Evolutionary conservation across 2,797 vertebrate genomes (phyloP).

Genomic region (Nyctibius grandis): DNA sequence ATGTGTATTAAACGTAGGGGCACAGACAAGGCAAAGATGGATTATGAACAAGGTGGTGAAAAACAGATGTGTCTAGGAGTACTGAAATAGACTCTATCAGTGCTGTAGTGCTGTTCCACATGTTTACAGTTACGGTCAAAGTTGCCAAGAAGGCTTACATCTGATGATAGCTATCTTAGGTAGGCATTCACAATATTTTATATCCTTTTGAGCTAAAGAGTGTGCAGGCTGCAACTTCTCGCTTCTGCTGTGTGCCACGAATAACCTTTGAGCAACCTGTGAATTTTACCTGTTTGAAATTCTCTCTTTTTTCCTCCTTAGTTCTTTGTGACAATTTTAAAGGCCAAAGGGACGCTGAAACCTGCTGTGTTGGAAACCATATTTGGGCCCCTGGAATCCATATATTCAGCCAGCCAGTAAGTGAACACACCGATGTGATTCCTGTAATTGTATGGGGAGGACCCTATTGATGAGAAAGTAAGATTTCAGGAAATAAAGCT

Average conservation of each 20-base stretch:
- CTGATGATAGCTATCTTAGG: background rate
- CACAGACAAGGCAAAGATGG: background rate
- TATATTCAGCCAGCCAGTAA: conserved; percentile 89
- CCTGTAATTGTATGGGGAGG: background rate
- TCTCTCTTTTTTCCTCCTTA: conserved; percentile 41
- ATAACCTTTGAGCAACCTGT: background rate
- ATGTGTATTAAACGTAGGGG: background rate
- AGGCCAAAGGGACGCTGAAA: conserved; percentile 88
- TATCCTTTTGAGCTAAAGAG: background rate
- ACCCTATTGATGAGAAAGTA: background rate
- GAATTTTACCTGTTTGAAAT: background rate
- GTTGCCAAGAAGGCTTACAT: background rate
- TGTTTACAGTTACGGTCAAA: background rate
- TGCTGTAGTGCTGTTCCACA: background rate
- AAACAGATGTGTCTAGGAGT: background rate
- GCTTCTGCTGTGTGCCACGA: background rate
- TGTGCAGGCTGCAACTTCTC: background rate
- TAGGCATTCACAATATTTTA: background rate
- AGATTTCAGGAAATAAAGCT: background rate
- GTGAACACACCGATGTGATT: conserved; percentile 46
- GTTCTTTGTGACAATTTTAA: conserved; percentile 92
- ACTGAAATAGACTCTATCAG: background rate
- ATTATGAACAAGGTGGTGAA: background rate
- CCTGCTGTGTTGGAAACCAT: conserved; percentile 80
- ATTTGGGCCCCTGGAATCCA: conserved; percentile 88